These are phyloP conservation scores for Euthynnus affinis DNA, from an alignment of 2,797 vertebrate genomes.

Conservation along the genomic window DNA sequence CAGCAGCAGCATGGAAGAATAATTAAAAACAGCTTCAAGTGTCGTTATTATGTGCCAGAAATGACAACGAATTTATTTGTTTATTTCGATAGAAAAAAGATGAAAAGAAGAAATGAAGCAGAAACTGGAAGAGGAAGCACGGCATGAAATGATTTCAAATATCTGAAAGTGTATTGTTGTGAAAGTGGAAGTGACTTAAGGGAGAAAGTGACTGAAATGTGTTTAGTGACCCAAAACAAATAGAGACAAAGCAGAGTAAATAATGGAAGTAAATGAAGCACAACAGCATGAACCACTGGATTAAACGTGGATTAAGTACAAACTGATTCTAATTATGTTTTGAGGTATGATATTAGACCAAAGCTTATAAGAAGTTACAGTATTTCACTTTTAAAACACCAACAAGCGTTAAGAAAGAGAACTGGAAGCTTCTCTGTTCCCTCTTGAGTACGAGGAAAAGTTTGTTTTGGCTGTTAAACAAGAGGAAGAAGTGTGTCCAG, in stretches of 20 bases:
- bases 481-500: constrained; percentile 2
- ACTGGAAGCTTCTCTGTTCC: neutral
- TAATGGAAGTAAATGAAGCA: neutral
- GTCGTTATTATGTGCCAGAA: constrained; percentile 25
- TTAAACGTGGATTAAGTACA: no score
- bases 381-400: no score
- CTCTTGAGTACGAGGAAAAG: neutral
- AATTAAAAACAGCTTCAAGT: constrained; percentile 30
- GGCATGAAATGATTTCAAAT: neutral
- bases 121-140: constrained; percentile 12
- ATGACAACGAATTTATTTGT: constrained; percentile 15
- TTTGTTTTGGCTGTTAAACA: neutral
- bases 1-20: neutral
- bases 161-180: neutral
- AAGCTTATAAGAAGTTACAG: no score
- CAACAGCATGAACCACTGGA: neutral
- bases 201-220: neutral
- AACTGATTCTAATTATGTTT: no score
- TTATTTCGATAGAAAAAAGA: constrained; percentile 25
- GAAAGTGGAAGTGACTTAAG: neutral
- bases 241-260: neutral
- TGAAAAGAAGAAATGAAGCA: constrained; percentile 1
- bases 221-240: constrained; percentile 3
- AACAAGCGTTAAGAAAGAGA: neutral
- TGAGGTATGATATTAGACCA: no score